A percentile compares a stretch with the other conserved stretches of the same genome.
Conservation (phyloP, 1,140 invertebrate species). For the Aphelenchoides fujianensis region DNA sequence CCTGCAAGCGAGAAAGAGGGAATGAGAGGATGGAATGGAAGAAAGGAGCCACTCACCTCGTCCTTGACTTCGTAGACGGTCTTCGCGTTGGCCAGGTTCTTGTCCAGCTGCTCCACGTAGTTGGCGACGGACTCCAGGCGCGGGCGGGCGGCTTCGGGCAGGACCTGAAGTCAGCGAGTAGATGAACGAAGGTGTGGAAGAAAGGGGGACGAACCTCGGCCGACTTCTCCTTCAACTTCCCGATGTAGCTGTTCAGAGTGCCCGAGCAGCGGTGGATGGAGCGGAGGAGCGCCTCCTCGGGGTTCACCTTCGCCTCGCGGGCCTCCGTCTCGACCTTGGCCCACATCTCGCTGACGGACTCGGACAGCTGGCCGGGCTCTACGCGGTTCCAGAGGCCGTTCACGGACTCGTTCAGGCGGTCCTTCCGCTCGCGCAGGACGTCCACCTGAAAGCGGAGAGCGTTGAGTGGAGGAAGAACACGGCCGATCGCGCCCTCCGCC, state of each 20-base stretch:
- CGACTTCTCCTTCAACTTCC: neutral
- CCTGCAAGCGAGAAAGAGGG: neutral
- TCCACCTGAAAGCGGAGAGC: neutral
- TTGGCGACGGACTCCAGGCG: conserved; percentile 6
- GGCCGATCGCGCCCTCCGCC: too few relatives aligned
- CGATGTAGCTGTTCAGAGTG: neutral
- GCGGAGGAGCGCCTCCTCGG: conserved; percentile 4
- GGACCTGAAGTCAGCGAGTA: neutral
- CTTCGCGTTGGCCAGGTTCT: neutral
- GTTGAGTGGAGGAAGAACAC: neutral
- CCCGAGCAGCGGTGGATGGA: neutral
- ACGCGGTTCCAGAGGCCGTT: too few relatives aligned
- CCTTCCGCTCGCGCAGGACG: neutral
- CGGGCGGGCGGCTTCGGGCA: neutral
- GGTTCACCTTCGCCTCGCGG: neutral
- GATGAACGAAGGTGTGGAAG: neutral
- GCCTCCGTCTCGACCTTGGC: conserved; percentile 5
- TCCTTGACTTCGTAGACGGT: neutral
- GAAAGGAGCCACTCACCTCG: conserved; percentile 5
- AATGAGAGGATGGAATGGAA: neutral
- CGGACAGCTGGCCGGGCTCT: too few relatives aligned
- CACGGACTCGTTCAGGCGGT: neutral
- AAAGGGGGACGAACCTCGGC: conserved; percentile 1
- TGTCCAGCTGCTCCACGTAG: conserved; percentile 14
- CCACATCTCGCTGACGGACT: conserved; percentile 8